A percentile compares a stretch with the other conserved stretches of the same genome.
Conservation (phyloP, 23 tunicate species). For the Halocynthia roretzi region DNA sequence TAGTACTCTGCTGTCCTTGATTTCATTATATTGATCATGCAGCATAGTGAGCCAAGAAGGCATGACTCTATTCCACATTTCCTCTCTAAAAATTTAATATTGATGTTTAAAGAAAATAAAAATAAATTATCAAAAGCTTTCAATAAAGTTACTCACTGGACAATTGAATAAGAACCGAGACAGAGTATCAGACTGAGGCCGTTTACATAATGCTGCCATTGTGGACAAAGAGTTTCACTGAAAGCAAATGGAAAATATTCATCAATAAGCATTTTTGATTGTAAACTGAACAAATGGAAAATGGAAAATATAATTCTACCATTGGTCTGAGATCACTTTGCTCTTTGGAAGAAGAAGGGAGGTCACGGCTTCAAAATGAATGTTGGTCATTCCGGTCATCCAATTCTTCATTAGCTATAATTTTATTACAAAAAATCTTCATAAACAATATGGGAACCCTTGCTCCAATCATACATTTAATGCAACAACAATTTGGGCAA, state of each 20-base stretch:
- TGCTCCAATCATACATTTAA: too few relatives aligned
- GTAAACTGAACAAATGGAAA: too few relatives aligned
- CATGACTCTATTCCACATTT: constrained; percentile 59
- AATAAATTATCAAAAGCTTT: background rate
- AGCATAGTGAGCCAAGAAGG: constrained; percentile 70
- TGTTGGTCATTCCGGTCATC: background rate
- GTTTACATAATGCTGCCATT: constrained; percentile 56
- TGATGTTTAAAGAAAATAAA: background rate
- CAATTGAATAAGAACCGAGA: constrained; percentile 60
- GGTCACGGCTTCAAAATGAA: background rate
- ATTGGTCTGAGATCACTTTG: constrained; percentile 6
- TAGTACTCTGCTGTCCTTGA: background rate
- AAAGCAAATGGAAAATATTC: background rate
- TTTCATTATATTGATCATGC: constrained; percentile 6
- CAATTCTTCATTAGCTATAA: constrained; percentile 10
- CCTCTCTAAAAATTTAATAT: constrained; percentile 12
- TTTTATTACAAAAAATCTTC: background rate
- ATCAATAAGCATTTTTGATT: background rate
- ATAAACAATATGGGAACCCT: too few relatives aligned
- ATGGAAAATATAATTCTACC: background rate
- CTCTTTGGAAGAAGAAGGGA: background rate
- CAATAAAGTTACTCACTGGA: constrained; percentile 39
- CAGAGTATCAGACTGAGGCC: constrained; percentile 40
- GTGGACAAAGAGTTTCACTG: constrained; percentile 68
- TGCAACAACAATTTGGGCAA: too few relatives aligned